Evolutionary conservation across 2,113 vertebrate genomes (phyloP).

Genomic region (Probosciger aterrimus): DNA sequence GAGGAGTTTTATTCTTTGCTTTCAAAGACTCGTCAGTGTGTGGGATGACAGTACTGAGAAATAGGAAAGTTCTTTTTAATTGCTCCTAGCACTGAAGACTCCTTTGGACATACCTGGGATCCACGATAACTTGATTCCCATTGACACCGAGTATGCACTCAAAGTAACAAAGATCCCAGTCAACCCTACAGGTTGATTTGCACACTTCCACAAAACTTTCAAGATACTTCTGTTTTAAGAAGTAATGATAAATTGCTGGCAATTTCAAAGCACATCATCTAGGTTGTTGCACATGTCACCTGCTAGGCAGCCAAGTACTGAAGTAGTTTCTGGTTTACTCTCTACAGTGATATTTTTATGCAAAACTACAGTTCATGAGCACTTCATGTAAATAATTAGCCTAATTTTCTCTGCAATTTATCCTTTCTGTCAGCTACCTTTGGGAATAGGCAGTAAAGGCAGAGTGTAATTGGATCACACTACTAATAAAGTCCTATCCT

Average conservation of each 20-base stretch:
- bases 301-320: background rate
- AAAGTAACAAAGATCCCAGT: background rate
- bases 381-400: background rate
- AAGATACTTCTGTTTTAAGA: background rate
- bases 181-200: background rate
- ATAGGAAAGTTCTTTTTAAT: constrained; percentile 45
- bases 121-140: background rate
- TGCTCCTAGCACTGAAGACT: constrained; percentile 4
- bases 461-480: background rate
- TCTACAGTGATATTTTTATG: background rate
- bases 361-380: background rate
- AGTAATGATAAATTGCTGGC: background rate
- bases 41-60: constrained; percentile 38
- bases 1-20: constrained; percentile 59
- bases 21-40: constrained; percentile 62
- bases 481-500: background rate
- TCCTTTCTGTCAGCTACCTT: background rate
- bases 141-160: background rate
- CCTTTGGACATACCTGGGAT: constrained; percentile 23
- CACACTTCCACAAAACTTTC: background rate
- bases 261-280: background rate
- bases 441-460: background rate
- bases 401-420: background rate
- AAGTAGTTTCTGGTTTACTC: background rate
- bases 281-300: background rate